Percentiles rank a stretch among this genome's conserved stretches.
phyloP scores from a whole-genome alignment of 2,888 invertebrate genomes.

The Ischnura elegans region DNA sequence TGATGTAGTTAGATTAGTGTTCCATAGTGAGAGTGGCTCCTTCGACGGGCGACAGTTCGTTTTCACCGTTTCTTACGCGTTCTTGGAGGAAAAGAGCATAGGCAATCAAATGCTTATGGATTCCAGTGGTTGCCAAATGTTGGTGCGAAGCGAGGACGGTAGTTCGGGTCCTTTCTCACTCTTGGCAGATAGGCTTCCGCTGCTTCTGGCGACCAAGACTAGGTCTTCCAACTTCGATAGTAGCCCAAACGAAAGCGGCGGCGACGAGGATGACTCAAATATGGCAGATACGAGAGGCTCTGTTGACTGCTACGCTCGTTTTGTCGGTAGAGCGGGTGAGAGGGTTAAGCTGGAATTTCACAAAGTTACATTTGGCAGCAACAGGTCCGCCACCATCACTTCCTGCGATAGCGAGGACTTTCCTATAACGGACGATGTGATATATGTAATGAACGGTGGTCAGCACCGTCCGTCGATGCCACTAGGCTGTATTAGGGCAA shows the following conservation, averaged over 20 bases:
- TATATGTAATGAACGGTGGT: constrained; percentile 15
- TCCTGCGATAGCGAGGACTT: constrained; percentile 26
- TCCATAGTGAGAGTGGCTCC: constrained; percentile 50
- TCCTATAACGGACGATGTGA: constrained; percentile 29
- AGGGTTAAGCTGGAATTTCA: constrained; percentile 39
- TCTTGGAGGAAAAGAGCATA: constrained; percentile 19
- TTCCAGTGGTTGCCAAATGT: constrained; percentile 37
- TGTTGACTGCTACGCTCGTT: constrained; percentile 30
- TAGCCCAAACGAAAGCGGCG: not conserved
- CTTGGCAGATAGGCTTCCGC: constrained; percentile 33
- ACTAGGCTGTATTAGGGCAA: not conserved
- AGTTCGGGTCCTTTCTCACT: constrained; percentile 1
- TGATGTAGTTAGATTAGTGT: constrained; percentile 24
- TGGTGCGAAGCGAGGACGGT: constrained; percentile 10
- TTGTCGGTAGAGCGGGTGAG: constrained; percentile 42
- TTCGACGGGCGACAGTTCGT: constrained; percentile 48
- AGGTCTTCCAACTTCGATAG: not conserved
- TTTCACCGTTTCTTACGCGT: constrained; percentile 39
- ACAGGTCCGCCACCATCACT: constrained; percentile 4
- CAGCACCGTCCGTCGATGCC: not conserved
- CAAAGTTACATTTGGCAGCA: not conserved
- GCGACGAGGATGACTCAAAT: constrained; percentile 14
- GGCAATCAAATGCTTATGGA: constrained; percentile 41
- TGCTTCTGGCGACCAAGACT: constrained; percentile 17
- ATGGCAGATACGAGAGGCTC: not conserved